phyloP scores from a whole-genome alignment of 2,113 vertebrate genomes.

The Triplophysa siluroides region DNA sequence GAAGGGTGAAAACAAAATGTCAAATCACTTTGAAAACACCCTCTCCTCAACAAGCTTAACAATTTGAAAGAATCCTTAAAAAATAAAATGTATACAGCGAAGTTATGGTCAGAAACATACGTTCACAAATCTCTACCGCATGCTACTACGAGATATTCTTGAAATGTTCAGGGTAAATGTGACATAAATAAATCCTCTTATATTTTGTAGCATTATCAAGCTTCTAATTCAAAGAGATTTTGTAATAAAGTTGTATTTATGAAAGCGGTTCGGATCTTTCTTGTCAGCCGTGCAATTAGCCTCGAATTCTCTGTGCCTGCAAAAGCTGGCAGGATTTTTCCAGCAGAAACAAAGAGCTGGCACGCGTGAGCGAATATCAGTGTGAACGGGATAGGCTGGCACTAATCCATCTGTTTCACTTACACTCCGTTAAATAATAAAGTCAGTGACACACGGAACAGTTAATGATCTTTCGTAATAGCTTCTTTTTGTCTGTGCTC shows the following conservation, averaged over 20 bases:
- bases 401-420: conserved; percentile 33
- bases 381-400: background rate
- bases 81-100: no score
- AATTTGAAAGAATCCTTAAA: no score
- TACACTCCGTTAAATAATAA: conserved; percentile 29
- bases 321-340: conserved; percentile 3
- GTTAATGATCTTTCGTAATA: conserved; percentile 43
- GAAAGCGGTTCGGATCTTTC: conserved; percentile 14
- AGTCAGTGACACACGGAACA: conserved; percentile 30
- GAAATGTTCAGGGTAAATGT: background rate
- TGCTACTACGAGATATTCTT: background rate
- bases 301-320: background rate
- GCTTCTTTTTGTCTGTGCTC: conserved; percentile 16
- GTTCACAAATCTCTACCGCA: background rate
- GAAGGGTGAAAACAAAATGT: no score
- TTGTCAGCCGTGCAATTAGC: conserved; percentile 4
- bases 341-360: conserved; percentile 35
- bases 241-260: conserved; percentile 9
- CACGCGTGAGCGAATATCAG: conserved; percentile 16
- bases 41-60: no score
- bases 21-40: no score
- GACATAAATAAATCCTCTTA: conserved; percentile 1
- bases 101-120: no score
- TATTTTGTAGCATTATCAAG: background rate
- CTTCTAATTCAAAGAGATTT: background rate